These are phyloP conservation scores for Lamellibrachia satsuma DNA, from an alignment of 2,888 invertebrate genomes.

Conservation along the genomic window DNA sequence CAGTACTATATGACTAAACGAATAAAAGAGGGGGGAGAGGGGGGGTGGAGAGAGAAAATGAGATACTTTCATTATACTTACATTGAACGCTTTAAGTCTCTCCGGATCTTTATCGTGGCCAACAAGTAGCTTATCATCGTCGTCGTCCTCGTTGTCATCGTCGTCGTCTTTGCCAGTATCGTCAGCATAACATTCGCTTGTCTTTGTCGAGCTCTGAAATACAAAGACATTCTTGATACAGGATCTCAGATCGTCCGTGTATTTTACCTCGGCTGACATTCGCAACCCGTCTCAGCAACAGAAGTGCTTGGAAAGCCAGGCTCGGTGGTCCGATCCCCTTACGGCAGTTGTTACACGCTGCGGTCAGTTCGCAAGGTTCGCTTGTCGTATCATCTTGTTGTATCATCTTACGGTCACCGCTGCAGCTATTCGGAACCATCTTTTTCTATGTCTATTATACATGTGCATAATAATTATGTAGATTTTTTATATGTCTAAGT, in stretches of 20 bases:
- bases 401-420: too few species aligned
- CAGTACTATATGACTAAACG: too few species aligned
- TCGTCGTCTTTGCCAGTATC: slow-evolving; percentile 73
- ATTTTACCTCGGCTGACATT: not conserved
- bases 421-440: too few species aligned
- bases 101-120: slow-evolving; percentile 77
- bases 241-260: not conserved
- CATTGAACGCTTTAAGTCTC: slow-evolving; percentile 93
- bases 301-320: not conserved
- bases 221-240: not conserved
- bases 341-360: not conserved
- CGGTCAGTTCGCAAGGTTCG: not conserved
- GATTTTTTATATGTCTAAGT: too few species aligned
- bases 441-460: too few species aligned
- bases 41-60: not conserved
- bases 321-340: not conserved
- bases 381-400: not conserved
- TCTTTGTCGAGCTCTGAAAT: slow-evolving; percentile 25
- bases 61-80: slow-evolving; percentile 63
- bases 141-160: slow-evolving; percentile 87
- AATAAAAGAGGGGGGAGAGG: not conserved
- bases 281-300: not conserved
- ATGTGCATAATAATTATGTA: too few species aligned
- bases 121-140: slow-evolving; percentile 68
- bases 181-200: slow-evolving; percentile 29